These are phyloP conservation scores for Streptopelia turtur DNA, from an alignment of 2,797 vertebrate species.

Conservation along the genomic window DNA sequence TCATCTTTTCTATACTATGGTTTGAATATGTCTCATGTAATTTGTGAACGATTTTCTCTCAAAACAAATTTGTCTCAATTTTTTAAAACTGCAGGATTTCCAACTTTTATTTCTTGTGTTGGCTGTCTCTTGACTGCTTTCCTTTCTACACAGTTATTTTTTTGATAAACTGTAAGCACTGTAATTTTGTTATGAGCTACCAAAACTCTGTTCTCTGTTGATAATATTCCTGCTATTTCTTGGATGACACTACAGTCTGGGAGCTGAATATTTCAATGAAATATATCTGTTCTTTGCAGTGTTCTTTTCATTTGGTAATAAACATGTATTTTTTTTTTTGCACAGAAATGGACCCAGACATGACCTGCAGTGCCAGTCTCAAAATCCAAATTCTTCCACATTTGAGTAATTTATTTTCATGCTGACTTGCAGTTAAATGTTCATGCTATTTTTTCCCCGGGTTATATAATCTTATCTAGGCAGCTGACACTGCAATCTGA, in stretches of 20 bases:
- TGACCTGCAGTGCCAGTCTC: not conserved
- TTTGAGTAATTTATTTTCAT: constrained; percentile 42
- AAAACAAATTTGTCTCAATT: not conserved
- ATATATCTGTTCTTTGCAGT: not conserved
- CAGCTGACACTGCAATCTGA: constrained; percentile 60
- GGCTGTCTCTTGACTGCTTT: not conserved
- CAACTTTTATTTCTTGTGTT: not conserved
- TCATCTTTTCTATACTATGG: not conserved
- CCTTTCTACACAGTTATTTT: not conserved
- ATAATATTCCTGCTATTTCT: not conserved
- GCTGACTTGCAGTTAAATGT: constrained; percentile 60
- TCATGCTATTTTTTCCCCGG: constrained; percentile 22
- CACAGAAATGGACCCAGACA: not conserved
- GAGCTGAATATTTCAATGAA: constrained; percentile 10
- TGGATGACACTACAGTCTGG: not conserved
- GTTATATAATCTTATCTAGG: constrained; percentile 57
- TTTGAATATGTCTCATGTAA: not conserved
- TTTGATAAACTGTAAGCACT: not conserved
- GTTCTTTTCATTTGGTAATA: not conserved
- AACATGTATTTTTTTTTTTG: not conserved
- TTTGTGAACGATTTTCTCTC: not conserved
- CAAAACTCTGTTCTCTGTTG: not conserved
- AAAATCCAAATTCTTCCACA: not conserved
- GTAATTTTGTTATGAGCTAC: not conserved
- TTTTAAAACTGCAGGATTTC: not conserved